Evolutionary conservation across 2,797 vertebrate genomes (phyloP), one percentile per base, ranked within the genome.

Genomic region (Hylomyscus alleni): DNA sequence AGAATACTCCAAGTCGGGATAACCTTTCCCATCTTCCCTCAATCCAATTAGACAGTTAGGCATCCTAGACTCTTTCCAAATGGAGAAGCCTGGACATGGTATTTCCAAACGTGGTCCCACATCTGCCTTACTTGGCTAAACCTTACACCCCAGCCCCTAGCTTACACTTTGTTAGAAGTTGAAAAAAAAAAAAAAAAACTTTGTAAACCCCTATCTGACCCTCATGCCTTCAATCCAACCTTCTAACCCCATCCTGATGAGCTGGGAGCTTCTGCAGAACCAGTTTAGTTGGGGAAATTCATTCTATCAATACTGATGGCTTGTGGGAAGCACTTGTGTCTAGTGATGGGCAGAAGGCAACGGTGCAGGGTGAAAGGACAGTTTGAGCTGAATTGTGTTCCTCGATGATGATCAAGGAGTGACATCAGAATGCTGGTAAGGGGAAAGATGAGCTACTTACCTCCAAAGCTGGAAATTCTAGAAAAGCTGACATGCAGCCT

Each of bases 261-360:
- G 3, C 24, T 31, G 20, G 15, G 34, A 90, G 17, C 56, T 92
- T 94, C 67, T 91, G 77, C 24, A 89, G 56, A 97, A 96, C 85
- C 73, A 81, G 94, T 96, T 89, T 95, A 69, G 85, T 92, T 96
- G 85, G 88, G 24, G 78, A 15, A 60, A 6, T 88, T 91, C 75
- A 90, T 72, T 90, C 52, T 19, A 40, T 89, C 52, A 94, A 60
- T 24, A 40, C 1, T 29, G 93, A 65, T 65, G 26, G 37, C 65
- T 95, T 75, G 34, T 54, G 40, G 83, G 93, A 98, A 92, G 52
- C 72, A 44, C n/a, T 72, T 37, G 47, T 37, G 17, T 40, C 56
- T 90, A 73, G 78, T 34, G 22, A 91, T 89, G 40, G 50, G 86
- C 93, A 86, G 54, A 69, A 80, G 2, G 4, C 44, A 90, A 94